phyloP scores from a whole-genome alignment of 2,113 vertebrate species.

The Formicarius rufipectus region DNA sequence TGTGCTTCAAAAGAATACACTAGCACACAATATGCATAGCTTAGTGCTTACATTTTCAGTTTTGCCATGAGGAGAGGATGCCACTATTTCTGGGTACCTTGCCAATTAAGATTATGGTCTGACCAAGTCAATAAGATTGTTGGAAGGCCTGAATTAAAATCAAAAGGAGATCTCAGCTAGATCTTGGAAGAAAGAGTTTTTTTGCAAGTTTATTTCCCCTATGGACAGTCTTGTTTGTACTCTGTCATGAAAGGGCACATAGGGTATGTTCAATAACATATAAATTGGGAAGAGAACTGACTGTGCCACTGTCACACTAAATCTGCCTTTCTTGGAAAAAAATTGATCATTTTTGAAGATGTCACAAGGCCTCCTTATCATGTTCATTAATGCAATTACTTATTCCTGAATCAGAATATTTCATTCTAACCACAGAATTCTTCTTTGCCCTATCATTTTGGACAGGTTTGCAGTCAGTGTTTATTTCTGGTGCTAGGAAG shows the following conservation, averaged over 20 bases:
- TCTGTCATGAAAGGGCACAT: neutral
- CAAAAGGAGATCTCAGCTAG: neutral
- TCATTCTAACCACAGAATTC: neutral
- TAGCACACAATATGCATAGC: neutral
- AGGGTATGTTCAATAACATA: neutral
- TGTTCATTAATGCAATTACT: neutral
- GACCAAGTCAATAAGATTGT: neutral
- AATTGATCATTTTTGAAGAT: fast-evolving
- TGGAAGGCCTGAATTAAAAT: neutral
- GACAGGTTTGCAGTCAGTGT: neutral
- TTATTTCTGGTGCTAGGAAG: neutral
- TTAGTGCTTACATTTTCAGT: neutral
- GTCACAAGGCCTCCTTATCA: neutral
- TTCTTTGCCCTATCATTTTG: neutral
- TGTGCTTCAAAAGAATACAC: neutral
- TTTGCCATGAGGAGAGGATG: neutral
- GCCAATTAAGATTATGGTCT: neutral
- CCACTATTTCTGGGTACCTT: neutral
- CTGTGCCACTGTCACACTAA: neutral
- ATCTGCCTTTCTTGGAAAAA: neutral
- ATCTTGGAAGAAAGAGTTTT: neutral
- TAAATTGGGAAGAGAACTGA: neutral
- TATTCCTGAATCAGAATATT: neutral
- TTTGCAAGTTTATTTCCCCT: neutral
- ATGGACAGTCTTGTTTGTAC: neutral